Percentiles rank a stretch among this genome's conserved stretches.
Conservation (phyloP, 2,797 vertebrate genomes). For the Cynodonichthys magdalenae region DNA sequence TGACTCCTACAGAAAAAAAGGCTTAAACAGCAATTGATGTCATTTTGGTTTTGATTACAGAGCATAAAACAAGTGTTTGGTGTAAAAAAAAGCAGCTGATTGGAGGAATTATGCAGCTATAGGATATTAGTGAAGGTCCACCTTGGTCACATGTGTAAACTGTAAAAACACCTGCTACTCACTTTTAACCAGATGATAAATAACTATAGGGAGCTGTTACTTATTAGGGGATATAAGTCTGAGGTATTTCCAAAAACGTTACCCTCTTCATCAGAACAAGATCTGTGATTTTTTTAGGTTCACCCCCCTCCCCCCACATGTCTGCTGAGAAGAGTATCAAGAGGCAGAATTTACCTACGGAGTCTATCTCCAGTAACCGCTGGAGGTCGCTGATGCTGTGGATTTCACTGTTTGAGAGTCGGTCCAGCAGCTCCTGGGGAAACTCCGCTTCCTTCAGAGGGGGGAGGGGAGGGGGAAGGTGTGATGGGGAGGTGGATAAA, state of each 20-base stretch:
- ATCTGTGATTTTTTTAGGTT: too few relatives aligned
- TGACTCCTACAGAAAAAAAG: slow-evolving; percentile 34
- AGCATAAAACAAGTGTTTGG: slow-evolving; percentile 24
- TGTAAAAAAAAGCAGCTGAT: slow-evolving; percentile 49
- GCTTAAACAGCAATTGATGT: slow-evolving; percentile 31
- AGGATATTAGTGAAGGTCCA: slow-evolving; percentile 46
- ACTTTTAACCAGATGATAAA: neutral
- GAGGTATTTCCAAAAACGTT: too few relatives aligned
- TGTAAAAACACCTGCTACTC: slow-evolving; percentile 18
- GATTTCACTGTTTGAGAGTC: slow-evolving; percentile 95
- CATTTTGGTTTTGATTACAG: slow-evolving; percentile 53
- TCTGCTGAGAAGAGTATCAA: slow-evolving; percentile 59
- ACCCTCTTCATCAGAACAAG: too few relatives aligned
- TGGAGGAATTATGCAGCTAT: slow-evolving; percentile 45
- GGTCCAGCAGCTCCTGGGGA: slow-evolving; percentile 94
- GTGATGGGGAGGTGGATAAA: neutral
- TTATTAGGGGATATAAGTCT: neutral
- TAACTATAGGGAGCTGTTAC: neutral
- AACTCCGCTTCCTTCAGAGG: slow-evolving; percentile 89
- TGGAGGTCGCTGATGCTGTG: slow-evolving; percentile 98
- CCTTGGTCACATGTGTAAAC: slow-evolving; percentile 39
- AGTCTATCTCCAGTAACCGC: slow-evolving; percentile 97
- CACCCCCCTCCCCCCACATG: neutral
- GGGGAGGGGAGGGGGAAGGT: neutral
- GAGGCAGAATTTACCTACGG: slow-evolving; percentile 96